Conservation (phyloP, 2,113 vertebrate genomes). For the Bos javanicus region DNA sequence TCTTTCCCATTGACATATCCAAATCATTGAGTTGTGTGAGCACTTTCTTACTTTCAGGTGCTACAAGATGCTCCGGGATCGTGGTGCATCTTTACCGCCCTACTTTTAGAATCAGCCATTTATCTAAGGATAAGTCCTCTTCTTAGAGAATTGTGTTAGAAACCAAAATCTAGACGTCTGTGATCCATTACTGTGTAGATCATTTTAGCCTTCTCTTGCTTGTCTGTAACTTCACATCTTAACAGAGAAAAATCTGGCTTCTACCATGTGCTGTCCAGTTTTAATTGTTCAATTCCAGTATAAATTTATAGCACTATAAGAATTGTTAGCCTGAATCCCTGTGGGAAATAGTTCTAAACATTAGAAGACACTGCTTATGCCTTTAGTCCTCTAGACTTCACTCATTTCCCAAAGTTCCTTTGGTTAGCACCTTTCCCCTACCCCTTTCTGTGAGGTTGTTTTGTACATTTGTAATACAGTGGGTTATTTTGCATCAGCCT, state of each 20-base stretch:
- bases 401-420: neutral
- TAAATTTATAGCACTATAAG: neutral
- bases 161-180: neutral
- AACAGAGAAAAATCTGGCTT: neutral
- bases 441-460: neutral
- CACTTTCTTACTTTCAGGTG: neutral
- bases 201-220: neutral
- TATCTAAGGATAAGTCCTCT: neutral
- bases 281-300: neutral
- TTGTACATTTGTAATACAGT: neutral
- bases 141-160: neutral
- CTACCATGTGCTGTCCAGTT: neutral
- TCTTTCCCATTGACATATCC: neutral
- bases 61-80: neutral
- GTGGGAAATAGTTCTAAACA: neutral
- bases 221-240: neutral
- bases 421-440: neutral
- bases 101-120: neutral
- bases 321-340: neutral
- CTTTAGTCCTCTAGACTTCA: neutral
- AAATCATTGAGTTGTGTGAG: neutral
- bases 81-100: neutral
- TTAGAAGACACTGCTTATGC: neutral
- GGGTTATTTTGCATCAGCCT: neutral
- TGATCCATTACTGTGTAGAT: neutral